Evolutionary conservation across 2,113 vertebrate species (phyloP), one percentile per base, ranked within the genome.

Genomic region (Dicaeum eximium): DNA sequence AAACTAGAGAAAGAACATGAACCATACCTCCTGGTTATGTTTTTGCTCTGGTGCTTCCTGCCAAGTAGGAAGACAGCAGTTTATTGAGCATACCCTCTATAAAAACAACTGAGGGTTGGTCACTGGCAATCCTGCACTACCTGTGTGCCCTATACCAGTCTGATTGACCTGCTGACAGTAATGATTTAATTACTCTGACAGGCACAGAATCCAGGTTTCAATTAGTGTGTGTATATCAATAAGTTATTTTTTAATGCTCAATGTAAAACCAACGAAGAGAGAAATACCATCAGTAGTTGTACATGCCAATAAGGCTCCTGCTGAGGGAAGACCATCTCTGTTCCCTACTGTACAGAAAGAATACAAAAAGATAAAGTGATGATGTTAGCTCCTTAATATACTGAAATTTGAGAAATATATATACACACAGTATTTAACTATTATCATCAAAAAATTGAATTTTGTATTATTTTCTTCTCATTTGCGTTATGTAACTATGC

Each of bases 271-370:
- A 60, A 8, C 3, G 6, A 35, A 28, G 13, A 81, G 35, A 62
- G 40, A 82, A 67, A n/a, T 35, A 27, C 42, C 9, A 28, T 38
- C 27, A 24, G 12, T 27, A 33, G 12, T 13, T 75, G 16, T 23
- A 47, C 1, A 58, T 1, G 2, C 9, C 0, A 0, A 11, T 50
- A 54, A 64, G 13, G 3, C 14, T 64, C 24, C 23, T 80, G 11
- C 5, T 67, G 77, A 10, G 28, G 24, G 13, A 80, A 10, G 18
- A 53, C 8, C 6, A n/a, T n/a, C 13, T 81, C 28, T 70, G 8
- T 42, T 70, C 47, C 50, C 5, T 48, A 6, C 19, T 9, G 7
- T 44, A 56, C 18, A 56, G 54, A 72, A 88, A 37, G 30, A 83
- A 67, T 5, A 13, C 19, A 69, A 61, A 56, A 24, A 80, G 7